Conservation (phyloP, 2,888 invertebrate species). For the Galeruca laticollis region DNA sequence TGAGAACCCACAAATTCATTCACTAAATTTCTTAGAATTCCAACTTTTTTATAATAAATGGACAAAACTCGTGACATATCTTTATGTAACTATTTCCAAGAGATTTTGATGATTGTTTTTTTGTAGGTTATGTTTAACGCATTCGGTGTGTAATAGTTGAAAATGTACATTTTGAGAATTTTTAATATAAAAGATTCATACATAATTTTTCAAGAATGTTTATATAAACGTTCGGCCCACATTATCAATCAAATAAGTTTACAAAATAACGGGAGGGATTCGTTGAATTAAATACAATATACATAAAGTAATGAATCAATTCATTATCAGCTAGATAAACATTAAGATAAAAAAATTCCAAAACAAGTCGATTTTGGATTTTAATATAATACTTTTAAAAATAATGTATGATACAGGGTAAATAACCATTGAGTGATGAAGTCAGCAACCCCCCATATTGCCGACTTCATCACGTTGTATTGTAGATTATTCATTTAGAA, state of each 20-base stretch:
- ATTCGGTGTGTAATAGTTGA: conserved; percentile 17
- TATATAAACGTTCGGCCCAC: too few species aligned
- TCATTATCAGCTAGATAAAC: too few species aligned
- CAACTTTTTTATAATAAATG: conserved; percentile 8
- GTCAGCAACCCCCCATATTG: too few species aligned
- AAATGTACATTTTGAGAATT: conserved; percentile 21
- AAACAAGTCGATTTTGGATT: too few species aligned
- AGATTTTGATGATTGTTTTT: conserved; percentile 14
- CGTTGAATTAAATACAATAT: too few species aligned
- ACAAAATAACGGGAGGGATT: background rate
- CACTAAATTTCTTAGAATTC: conserved; percentile 13
- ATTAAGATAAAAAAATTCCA: too few species aligned
- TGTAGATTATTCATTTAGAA: too few species aligned
- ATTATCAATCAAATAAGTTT: background rate
- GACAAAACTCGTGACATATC: conserved; percentile 25
- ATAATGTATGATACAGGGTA: too few species aligned
- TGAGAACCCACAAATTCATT: conserved; percentile 13
- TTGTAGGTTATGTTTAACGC: conserved; percentile 31
- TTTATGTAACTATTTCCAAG: conserved; percentile 18
- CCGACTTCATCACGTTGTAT: too few species aligned
- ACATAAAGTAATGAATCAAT: too few species aligned
- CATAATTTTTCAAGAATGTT: background rate
- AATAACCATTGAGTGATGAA: too few species aligned
- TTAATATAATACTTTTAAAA: too few species aligned
- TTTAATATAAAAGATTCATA: background rate